phyloP scores from a whole-genome alignment of 2,113 vertebrate species.

The Peromyscus leucopus region DNA sequence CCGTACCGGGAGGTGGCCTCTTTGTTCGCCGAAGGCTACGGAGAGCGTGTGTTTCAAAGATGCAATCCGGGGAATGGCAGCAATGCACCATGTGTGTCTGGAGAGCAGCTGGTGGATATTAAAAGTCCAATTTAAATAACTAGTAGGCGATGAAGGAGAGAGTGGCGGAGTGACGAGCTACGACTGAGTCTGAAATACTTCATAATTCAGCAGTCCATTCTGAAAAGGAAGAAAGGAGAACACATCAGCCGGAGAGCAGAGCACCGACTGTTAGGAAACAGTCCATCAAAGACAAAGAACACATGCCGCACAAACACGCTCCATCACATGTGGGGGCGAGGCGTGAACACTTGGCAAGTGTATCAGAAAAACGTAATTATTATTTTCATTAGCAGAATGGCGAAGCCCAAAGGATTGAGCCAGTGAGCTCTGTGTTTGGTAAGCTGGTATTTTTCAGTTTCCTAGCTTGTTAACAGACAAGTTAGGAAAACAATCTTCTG shows the following conservation, averaged over 20 bases:
- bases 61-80: slow-evolving; percentile 95
- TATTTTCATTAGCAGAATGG: slow-evolving; percentile 68
- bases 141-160: slow-evolving; percentile 87
- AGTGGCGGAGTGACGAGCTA: slow-evolving; percentile 81
- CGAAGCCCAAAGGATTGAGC: slow-evolving; percentile 55
- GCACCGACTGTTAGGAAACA: slow-evolving; percentile 62
- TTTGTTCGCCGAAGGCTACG: slow-evolving; percentile 89
- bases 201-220: slow-evolving; percentile 92
- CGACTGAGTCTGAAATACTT: slow-evolving; percentile 88
- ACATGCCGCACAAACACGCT: background rate
- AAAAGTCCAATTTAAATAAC: slow-evolving; percentile 93
- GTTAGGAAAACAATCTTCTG: slow-evolving; percentile 47
- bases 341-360: slow-evolving; percentile 47
- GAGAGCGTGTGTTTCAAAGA: slow-evolving; percentile 91
- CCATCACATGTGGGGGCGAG: slow-evolving; percentile 34
- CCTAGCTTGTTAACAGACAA: slow-evolving; percentile 4
- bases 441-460: slow-evolving; percentile 43
- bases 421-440: slow-evolving; percentile 22
- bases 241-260: slow-evolving; percentile 65
- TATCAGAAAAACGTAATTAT: slow-evolving; percentile 65
- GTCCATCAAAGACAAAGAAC: slow-evolving; percentile 61
- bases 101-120: slow-evolving; percentile 95
- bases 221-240: slow-evolving; percentile 81
- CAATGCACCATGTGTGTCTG: slow-evolving; percentile 99
- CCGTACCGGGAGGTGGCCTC: slow-evolving; percentile 85